A percentile compares a stretch with the other conserved stretches of the same genome.
These are phyloP conservation scores for Cheirogaleus medius DNA, from an alignment of 2,113 vertebrate species.

Conservation along the genomic window DNA sequence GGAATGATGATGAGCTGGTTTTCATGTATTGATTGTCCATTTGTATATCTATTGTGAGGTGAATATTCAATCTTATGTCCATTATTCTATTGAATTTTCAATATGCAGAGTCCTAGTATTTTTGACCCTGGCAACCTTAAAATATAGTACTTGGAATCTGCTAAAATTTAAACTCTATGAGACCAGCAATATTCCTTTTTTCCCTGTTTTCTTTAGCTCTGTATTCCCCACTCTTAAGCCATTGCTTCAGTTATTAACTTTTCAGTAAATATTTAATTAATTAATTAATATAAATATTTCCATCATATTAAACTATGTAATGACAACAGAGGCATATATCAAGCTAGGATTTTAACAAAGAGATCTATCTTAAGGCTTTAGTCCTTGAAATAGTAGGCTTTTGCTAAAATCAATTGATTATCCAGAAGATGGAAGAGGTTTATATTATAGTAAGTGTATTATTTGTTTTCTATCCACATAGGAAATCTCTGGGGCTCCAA, in stretches of 20 bases:
- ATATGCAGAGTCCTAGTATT: neutral
- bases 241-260: neutral
- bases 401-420: slow-evolving; percentile 16
- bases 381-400: neutral
- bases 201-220: neutral
- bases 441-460: neutral
- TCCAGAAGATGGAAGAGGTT: neutral
- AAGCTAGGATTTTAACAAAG: neutral
- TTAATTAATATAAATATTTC: neutral
- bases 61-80: neutral
- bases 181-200: neutral
- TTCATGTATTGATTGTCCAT: neutral
- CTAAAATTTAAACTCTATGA: neutral
- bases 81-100: neutral
- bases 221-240: neutral
- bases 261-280: neutral
- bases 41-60: neutral
- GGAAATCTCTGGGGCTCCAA: neutral
- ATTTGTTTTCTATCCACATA: slow-evolving; percentile 27
- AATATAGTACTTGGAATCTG: neutral
- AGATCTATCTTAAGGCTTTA: neutral
- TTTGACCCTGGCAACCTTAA: neutral
- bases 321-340: neutral
- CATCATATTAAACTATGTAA: neutral
- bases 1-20: neutral